Evolutionary conservation across 92 coral and sea anemone species (phyloP).

Genomic region (Parazoanthus swiftii): DNA sequence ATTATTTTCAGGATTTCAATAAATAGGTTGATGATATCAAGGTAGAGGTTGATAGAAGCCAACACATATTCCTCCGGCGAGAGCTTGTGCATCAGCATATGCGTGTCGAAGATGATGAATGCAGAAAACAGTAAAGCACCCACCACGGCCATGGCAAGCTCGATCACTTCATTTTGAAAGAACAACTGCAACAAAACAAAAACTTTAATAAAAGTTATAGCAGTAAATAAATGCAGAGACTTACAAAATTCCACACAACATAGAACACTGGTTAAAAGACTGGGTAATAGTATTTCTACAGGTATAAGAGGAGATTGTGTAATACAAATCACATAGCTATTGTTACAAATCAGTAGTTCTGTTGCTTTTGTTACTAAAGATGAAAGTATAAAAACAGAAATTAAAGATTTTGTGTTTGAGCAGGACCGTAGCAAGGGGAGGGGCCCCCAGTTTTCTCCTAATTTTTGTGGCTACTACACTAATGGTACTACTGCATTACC

Average conservation of each 20-base stretch:
- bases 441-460: too few species aligned
- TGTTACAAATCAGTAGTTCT: too few species aligned
- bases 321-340: too few species aligned
- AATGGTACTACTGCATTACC: too few species aligned
- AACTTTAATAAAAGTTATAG: too few species aligned
- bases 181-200: slow-evolving; percentile 67
- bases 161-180: slow-evolving; percentile 95
- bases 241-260: background rate
- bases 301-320: too few species aligned
- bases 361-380: too few species aligned
- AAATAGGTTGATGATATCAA: slow-evolving; percentile 93
- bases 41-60: slow-evolving; percentile 96
- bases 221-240: background rate
- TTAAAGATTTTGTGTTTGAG: too few species aligned
- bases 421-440: too few species aligned
- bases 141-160: slow-evolving; percentile 89
- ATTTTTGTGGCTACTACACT: too few species aligned
- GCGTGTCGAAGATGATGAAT: slow-evolving; percentile 95
- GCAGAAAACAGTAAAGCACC: slow-evolving; percentile 97
- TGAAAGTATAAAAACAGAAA: too few species aligned
- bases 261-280: background rate
- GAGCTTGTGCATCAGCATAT: slow-evolving; percentile 98
- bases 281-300: too few species aligned
- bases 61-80: slow-evolving; percentile 97
- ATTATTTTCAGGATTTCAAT: slow-evolving; percentile 90